A percentile compares a stretch with the other conserved stretches of the same genome.
These are phyloP conservation scores for Bombus vancouverensis DNA, from an alignment of 1,140 invertebrate species.

Conservation along the genomic window DNA sequence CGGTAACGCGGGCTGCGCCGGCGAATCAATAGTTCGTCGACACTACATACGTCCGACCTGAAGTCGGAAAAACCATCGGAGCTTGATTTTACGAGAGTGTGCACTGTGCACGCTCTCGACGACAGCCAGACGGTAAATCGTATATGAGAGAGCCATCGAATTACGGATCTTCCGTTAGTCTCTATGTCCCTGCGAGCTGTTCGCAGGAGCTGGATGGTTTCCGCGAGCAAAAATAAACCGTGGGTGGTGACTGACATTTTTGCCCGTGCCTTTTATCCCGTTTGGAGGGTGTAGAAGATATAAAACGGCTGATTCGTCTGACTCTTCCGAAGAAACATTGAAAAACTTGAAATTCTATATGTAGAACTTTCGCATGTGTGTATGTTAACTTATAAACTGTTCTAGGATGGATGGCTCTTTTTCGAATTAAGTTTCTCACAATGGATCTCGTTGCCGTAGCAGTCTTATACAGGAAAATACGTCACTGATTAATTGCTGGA, in stretches of 20 bases:
- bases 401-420: not conserved
- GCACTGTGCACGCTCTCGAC: not conserved
- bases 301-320: not conserved
- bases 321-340: not conserved
- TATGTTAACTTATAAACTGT: not conserved
- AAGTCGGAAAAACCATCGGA: conserved; percentile 53
- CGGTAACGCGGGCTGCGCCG: conserved; percentile 34
- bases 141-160: not conserved
- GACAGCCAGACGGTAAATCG: not conserved
- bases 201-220: not conserved
- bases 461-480: too few relatives aligned
- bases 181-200: not conserved
- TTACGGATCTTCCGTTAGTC: not conserved
- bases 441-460: too few relatives aligned
- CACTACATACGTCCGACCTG: conserved; percentile 59
- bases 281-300: not conserved
- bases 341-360: not conserved
- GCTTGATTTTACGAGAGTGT: conserved; percentile 32
- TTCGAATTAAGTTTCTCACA: too few relatives aligned
- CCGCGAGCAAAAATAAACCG: conserved; percentile 45
- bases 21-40: conserved; percentile 80
- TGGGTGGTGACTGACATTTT: conserved; percentile 29
- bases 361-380: too few relatives aligned
- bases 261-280: conserved; percentile 1
- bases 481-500: too few relatives aligned